phyloP scores from a whole-genome alignment of 2,797 vertebrate genomes.

The Microchirus variegatus region DNA sequence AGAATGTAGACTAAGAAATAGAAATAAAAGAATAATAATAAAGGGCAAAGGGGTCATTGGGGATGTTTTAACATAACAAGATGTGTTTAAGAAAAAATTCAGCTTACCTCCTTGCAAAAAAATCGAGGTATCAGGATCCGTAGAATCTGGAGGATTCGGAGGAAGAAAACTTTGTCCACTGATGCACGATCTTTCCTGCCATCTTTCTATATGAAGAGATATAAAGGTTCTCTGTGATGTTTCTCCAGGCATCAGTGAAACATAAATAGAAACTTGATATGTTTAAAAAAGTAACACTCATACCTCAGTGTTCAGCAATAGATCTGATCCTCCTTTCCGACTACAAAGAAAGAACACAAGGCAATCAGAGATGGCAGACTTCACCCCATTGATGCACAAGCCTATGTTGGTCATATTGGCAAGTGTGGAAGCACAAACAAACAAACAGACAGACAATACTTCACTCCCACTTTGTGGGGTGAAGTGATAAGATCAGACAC shows the following conservation, averaged over 20 bases:
- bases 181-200: conserved; percentile 89
- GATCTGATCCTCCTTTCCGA: conserved; percentile 48
- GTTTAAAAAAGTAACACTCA: conserved; percentile 38
- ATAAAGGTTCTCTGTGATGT: background rate
- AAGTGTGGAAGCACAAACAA: no score
- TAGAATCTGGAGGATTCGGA: conserved; percentile 84
- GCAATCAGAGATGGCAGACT: no score
- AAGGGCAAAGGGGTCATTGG: no score
- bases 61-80: no score
- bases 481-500: no score
- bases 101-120: conserved; percentile 91
- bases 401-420: no score
- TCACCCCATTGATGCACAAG: no score
- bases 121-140: conserved; percentile 88
- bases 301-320: conserved; percentile 7
- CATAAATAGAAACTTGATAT: background rate
- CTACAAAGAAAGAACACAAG: conserved; percentile 37
- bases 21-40: no score
- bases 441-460: no score
- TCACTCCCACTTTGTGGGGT: no score
- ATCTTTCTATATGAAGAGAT: conserved; percentile 84
- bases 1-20: no score
- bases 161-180: conserved; percentile 91
- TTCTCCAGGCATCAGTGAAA: background rate
- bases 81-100: no score